Evolutionary conservation across 2,113 vertebrate species (phyloP).

Genomic region (Sinocyclocheilus maitianheensis): DNA sequence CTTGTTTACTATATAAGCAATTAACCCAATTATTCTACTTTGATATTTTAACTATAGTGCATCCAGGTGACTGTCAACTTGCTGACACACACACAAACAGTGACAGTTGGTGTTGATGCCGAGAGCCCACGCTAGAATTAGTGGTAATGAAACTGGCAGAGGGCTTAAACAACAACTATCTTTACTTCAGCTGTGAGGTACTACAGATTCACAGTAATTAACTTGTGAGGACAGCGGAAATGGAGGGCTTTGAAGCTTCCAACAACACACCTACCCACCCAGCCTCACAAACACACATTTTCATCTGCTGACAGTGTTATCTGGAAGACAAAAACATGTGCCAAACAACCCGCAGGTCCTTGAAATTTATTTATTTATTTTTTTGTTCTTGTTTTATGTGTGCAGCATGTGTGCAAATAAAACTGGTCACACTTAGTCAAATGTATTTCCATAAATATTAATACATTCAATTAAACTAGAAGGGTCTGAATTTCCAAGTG

Average conservation of each 20-base stretch:
- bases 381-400: background rate
- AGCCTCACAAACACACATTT: background rate
- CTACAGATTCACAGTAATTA: slow-evolving; percentile 39
- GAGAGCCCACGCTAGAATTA: slow-evolving; percentile 9
- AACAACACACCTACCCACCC: background rate
- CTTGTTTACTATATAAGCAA: background rate
- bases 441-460: background rate
- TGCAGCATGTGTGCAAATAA: background rate
- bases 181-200: slow-evolving; percentile 19
- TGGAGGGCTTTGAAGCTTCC: background rate
- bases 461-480: background rate
- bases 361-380: too few species aligned
- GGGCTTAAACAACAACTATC: slow-evolving; percentile 2
- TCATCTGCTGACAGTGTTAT: background rate
- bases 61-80: background rate
- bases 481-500: background rate
- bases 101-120: background rate
- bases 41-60: slow-evolving; percentile 37
- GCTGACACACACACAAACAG: slow-evolving; percentile 16
- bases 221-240: slow-evolving; percentile 19
- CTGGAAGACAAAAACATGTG: background rate
- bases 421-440: background rate
- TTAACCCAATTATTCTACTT: slow-evolving; percentile 39
- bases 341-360: background rate
- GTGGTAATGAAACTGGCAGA: slow-evolving; percentile 43